These are phyloP conservation scores for Peucedramus taeniatus DNA, from an alignment of 2,113 vertebrate species.

Conservation along the genomic window DNA sequence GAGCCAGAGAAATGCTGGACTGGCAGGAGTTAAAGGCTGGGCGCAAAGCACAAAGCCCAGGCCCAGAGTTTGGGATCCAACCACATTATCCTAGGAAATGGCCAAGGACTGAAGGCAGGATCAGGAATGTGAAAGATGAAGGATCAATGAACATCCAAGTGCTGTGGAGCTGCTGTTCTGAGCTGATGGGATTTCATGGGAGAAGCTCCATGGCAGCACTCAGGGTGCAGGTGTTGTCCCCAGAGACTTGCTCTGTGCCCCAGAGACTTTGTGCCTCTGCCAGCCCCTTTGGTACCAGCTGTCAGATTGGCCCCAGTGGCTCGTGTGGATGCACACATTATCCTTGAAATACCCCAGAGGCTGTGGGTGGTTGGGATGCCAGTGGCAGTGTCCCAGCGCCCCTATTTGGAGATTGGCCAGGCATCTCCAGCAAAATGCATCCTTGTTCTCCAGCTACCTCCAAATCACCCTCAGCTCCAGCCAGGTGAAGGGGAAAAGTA, in stretches of 20 bases:
- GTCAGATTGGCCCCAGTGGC: background rate
- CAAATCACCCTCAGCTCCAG: background rate
- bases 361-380: background rate
- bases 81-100: fast-evolving
- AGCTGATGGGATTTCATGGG: background rate
- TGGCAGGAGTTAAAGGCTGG: background rate
- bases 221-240: background rate
- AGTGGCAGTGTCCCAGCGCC: background rate
- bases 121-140: fast-evolving
- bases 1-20: background rate
- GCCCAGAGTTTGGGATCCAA: background rate
- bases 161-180: background rate
- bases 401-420: background rate
- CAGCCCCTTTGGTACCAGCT: background rate
- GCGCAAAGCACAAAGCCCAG: background rate
- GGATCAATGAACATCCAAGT: background rate
- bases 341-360: background rate
- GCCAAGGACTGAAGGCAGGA: background rate
- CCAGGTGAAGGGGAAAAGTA: background rate
- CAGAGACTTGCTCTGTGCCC: background rate
- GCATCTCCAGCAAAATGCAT: background rate
- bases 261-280: background rate
- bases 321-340: background rate
- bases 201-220: background rate
- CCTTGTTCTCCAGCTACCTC: background rate